These are phyloP conservation scores for Acronicta leporina DNA, from an alignment of 2,888 invertebrate species.

Conservation along the genomic window DNA sequence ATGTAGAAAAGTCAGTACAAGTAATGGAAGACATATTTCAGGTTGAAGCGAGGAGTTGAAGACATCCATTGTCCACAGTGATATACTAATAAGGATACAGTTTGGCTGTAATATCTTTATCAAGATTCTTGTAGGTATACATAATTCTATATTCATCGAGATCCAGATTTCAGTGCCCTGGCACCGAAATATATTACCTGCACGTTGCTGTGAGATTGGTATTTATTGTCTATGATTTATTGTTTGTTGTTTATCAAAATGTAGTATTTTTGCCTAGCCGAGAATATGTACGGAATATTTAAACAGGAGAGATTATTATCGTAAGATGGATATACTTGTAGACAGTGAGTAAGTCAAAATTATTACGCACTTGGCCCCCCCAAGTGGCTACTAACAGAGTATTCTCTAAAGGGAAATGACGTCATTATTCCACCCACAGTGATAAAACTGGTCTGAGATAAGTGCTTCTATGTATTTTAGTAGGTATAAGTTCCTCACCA, in stretches of 20 bases:
- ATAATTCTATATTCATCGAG: no score
- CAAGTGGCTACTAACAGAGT: constrained; percentile 43
- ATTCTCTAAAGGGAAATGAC: constrained; percentile 36
- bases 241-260: background rate
- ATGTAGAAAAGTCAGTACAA: no score
- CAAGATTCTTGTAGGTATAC: no score
- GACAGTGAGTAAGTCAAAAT: constrained; percentile 36
- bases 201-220: background rate
- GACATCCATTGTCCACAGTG: no score
- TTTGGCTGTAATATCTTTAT: no score
- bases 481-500: constrained; percentile 35
- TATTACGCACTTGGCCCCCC: constrained; percentile 38
- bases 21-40: no score
- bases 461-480: constrained; percentile 45
- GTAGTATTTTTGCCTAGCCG: background rate
- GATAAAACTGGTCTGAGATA: constrained; percentile 41
- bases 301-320: constrained; percentile 15
- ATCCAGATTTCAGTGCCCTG: background rate
- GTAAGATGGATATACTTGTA: constrained; percentile 2
- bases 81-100: no score
- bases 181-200: background rate
- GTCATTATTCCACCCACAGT: constrained; percentile 41
- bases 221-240: background rate
- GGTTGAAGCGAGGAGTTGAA: no score
- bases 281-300: constrained; percentile 12